A percentile compares a stretch with the other conserved stretches of the same genome.
These are phyloP conservation scores for Mesocentrotus franciscanus DNA, from an alignment of 53 echinoderm and acorn worm genomes.

Conservation along the genomic window DNA sequence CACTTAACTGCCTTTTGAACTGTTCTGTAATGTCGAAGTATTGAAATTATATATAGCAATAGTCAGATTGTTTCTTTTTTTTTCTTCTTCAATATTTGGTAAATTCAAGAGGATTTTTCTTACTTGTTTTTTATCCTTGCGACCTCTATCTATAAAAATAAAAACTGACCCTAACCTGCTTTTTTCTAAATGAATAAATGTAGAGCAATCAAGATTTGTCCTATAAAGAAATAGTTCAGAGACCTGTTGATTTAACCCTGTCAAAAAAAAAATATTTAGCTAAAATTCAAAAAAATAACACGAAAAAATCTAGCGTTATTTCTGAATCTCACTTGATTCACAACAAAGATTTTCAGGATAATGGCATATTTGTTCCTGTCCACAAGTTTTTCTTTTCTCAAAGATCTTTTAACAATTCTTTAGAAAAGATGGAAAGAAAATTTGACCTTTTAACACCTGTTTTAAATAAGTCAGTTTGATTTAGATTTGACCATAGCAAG, in stretches of 20 bases:
- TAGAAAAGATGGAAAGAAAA: neutral
- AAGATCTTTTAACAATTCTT: neutral
- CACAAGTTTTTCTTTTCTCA: neutral
- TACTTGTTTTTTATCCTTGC: neutral
- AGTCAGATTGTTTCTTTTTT: too few species aligned
- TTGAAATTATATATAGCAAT: neutral
- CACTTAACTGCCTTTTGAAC: too few species aligned
- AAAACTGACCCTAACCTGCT: slow-evolving; percentile 1
- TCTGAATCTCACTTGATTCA: neutral
- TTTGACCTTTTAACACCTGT: slow-evolving; percentile 26
- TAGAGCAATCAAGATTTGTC: neutral
- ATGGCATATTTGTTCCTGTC: neutral
- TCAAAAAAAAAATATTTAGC: neutral
- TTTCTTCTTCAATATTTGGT: neutral
- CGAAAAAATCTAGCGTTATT: neutral
- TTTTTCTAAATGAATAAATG: neutral
- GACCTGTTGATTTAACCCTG: neutral
- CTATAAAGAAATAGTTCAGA: neutral
- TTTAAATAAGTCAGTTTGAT: neutral
- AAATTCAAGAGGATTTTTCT: neutral
- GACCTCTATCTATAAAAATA: neutral
- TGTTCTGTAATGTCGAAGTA: too few species aligned
- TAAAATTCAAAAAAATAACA: neutral
- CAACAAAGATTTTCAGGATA: neutral
- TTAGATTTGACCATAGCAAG: neutral